Evolutionary conservation across 2,888 invertebrate genomes (phyloP), one percentile per base, ranked within the genome.

Genomic region (Chorisops tibialis): DNA sequence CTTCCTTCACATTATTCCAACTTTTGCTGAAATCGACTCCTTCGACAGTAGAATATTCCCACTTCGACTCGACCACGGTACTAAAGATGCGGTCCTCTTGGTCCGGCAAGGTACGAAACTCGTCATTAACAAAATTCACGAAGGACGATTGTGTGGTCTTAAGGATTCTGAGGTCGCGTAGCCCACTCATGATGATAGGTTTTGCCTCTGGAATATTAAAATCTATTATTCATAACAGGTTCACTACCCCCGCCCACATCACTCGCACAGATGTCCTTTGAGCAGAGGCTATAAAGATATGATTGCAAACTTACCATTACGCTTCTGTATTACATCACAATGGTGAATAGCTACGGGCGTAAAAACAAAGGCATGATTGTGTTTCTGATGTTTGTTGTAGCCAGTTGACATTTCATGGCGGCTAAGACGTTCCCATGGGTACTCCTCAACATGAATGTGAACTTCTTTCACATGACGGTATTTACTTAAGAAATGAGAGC

Each of bases 121-220:
- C 90, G 71, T 91, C 91, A 72, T 86, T 83, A 19, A 89, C 85
- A 71, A 91, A 91, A 74, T 90, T 88, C 2, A 84, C 86, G 72
- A 91, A 91, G 0, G 89, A 84, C 0, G 91, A 91, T 72, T 91
- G 87, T 0, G 91, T 91, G 0, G 91, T 91, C 76, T 91, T 91
- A 65, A 91, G 75, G 0, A 91, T 85, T 41, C 88, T 81, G 19
- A 91, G 79, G 19, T 84, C 85, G 68, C 84, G 85, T 58, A 91
- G 76, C 7, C 90, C 89, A 7, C 87, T 86, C 59, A 83, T 83
- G 47, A 89, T 84, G 61, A 79, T 78, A 7, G 87, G 81, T 9
- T 70, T 71, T 14, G 78, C 75, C 68, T 80, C 85, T 85, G 71
- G 68, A 38, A 19, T 39, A 58, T 45, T 30, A 1, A 30, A 30